Conservation (phyloP, 2,113 vertebrate species). For the Sialia sialis region DNA sequence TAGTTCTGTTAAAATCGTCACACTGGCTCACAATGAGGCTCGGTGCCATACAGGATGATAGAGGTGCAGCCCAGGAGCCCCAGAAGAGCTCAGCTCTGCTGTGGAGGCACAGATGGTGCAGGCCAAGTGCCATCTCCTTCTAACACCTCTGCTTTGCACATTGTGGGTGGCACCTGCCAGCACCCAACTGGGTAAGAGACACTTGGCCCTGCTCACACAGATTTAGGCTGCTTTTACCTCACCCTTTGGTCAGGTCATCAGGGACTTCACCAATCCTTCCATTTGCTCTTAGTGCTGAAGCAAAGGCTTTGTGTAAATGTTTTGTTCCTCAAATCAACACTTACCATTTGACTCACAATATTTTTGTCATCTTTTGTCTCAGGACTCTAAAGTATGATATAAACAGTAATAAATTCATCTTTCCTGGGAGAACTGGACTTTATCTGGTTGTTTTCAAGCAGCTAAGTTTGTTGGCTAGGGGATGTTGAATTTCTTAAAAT, state of each 20-base stretch:
- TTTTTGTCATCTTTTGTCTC: background rate
- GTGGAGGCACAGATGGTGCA: background rate
- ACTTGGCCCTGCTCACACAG: background rate
- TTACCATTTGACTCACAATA: background rate
- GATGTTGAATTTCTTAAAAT: background rate
- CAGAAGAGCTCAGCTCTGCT: background rate
- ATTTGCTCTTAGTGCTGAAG: background rate
- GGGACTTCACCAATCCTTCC: background rate
- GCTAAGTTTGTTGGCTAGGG: background rate
- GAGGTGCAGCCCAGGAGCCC: background rate
- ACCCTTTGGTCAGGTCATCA: fast-evolving
- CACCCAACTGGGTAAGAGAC: fast-evolving
- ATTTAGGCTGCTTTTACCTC: background rate
- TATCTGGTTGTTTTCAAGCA: background rate
- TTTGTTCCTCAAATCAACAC: background rate
- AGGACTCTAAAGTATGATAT: background rate
- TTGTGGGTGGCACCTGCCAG: background rate
- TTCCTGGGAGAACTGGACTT: background rate
- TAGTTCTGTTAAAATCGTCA: background rate
- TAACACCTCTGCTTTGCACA: background rate
- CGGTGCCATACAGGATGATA: fast-evolving
- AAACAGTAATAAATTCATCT: background rate
- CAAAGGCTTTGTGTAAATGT: background rate
- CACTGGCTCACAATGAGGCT: background rate
- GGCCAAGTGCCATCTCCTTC: background rate